Conservation (phyloP, 1,140 invertebrate genomes). For the Apis cerana region DNA sequence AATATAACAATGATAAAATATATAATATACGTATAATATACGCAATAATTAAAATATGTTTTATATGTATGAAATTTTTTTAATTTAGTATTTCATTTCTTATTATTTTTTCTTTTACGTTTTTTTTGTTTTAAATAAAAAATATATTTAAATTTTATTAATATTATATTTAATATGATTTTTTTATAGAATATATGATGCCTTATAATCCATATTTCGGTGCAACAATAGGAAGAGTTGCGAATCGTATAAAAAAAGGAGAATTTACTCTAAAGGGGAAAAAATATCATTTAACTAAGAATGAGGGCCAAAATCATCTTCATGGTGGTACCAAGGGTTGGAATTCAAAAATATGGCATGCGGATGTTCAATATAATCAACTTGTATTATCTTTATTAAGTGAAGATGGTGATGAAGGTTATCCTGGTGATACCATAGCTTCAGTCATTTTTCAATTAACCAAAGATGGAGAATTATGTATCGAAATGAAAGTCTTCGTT, state of each 20-base stretch:
- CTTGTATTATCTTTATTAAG: slow-evolving; percentile 85
- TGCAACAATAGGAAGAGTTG: slow-evolving; percentile 92
- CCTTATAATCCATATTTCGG: slow-evolving; percentile 90
- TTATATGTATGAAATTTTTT: too few relatives aligned
- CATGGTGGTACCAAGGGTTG: slow-evolving; percentile 95
- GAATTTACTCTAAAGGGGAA: slow-evolving; percentile 86
- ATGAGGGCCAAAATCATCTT: slow-evolving; percentile 87
- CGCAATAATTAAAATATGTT: too few relatives aligned
- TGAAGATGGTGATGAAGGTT: slow-evolving; percentile 92
- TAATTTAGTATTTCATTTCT: background rate
- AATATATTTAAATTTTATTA: too few relatives aligned
- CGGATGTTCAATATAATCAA: slow-evolving; percentile 61
- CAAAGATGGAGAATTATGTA: slow-evolving; percentile 86
- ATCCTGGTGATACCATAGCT: slow-evolving; percentile 88
- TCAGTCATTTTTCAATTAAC: slow-evolving; percentile 88
- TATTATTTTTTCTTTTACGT: background rate
- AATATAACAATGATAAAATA: too few relatives aligned
- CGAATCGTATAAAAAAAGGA: slow-evolving; percentile 90
- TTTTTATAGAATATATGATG: slow-evolving; percentile 82
- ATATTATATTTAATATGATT: background rate
- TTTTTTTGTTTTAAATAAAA: background rate
- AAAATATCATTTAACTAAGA: slow-evolving; percentile 87
- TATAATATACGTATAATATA: background rate
- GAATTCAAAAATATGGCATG: slow-evolving; percentile 88
- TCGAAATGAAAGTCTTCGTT: slow-evolving; percentile 88